Base-by-base conservation (phyloP, 2,113 vertebrate genomes). In the Micromys minutus region DNA sequence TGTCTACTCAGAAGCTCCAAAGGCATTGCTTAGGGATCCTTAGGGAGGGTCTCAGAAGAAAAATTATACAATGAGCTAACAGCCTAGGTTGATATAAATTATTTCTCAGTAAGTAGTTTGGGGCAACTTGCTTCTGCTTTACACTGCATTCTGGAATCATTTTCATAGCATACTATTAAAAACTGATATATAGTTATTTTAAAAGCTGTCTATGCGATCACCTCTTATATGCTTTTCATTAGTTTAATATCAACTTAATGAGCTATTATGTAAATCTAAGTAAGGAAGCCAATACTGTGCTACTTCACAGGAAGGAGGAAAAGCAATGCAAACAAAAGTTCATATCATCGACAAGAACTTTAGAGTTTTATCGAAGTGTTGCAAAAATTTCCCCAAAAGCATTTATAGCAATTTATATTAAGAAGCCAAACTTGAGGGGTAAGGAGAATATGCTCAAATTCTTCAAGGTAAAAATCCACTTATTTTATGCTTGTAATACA, bases 331-430 rank as follows among this genome's bases (percentile, higher is more conserved):
- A 98, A 97, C 94, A 97, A 88, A 98, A 95, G 92, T 97, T 97
- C 96, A 97, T 42, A 85, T 97, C 96, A 94, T 96, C 87, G 42
- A 98, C 94, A 79, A 96, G 97, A 98, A 98, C 94, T 94, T 97
- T 95, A 96, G 94, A 94, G 69, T 95, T 95, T 96, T 90, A 96
- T 95, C 95, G 63, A 98, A 95, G 98, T 97, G 95, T 96, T 98
- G 98, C 93, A 96, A 98, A 98, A 98, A 77, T 87, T 97, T 97
- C 96, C 96, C 98, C 95, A 96, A 98, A 98, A 98, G 90, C 95
- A 98, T 97, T 97, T 97, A 92, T 19, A 97, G 95, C 95, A 97
- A 98, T 95, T 96, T 97, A 98, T 89, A 96, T 85, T 93, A 96
- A 94, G 94, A 98, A 97, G 94, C 93, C 81, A 79, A 1, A 95